Evolutionary conservation across 1,140 invertebrate species (phyloP).

Genomic region (Rhynchophorus ferrugineus): DNA sequence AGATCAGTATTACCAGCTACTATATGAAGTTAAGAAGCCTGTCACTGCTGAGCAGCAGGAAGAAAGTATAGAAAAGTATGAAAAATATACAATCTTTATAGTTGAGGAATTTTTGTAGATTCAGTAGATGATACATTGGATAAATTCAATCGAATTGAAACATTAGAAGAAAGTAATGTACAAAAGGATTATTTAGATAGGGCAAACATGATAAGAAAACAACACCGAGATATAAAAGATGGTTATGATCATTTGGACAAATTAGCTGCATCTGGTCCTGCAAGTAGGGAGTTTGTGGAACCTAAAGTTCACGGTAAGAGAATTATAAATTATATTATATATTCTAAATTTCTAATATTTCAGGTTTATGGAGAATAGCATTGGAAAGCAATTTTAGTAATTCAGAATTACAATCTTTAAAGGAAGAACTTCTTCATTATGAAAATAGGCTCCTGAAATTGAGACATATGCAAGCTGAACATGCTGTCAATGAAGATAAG

Average conservation of each 20-base stretch:
- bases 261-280: conserved; percentile 62
- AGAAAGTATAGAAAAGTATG: conserved; percentile 55
- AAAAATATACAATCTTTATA: too few relatives aligned
- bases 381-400: conserved; percentile 68
- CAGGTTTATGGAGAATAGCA: conserved; percentile 72
- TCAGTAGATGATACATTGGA: conserved; percentile 47
- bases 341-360: neutral
- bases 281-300: conserved; percentile 79
- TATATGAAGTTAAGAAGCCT: conserved; percentile 57
- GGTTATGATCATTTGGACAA: conserved; percentile 73
- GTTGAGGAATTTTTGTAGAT: conserved; percentile 39
- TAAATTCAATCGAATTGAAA: conserved; percentile 49
- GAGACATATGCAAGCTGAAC: conserved; percentile 70
- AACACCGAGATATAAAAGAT: conserved; percentile 69
- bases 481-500: conserved; percentile 56
- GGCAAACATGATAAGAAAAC: conserved; percentile 64
- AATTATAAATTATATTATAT: too few relatives aligned
- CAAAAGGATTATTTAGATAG: conserved; percentile 56
- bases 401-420: conserved; percentile 75
- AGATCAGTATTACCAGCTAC: conserved; percentile 76
- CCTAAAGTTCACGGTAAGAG: conserved; percentile 72
- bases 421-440: conserved; percentile 82
- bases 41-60: conserved; percentile 47
- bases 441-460: conserved; percentile 75
- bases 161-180: conserved; percentile 57